These are phyloP conservation scores for Oryzias sinensis DNA, from an alignment of 2,797 vertebrate genomes.

Conservation along the genomic window DNA sequence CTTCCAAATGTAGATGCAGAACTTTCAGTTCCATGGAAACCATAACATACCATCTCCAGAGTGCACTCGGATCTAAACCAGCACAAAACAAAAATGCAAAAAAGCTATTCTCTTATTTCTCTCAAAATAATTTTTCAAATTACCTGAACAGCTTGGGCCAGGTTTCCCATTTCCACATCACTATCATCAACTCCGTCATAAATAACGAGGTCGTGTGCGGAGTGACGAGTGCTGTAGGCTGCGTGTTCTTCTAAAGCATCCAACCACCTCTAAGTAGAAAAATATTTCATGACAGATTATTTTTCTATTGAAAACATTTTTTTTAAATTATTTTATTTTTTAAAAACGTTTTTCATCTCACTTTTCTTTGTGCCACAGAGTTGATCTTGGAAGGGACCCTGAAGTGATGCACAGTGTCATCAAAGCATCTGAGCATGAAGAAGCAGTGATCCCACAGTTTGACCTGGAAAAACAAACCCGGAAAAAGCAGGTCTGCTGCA, in stretches of 20 bases:
- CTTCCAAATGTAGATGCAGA: no score
- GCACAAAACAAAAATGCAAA: neutral
- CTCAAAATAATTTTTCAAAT: neutral
- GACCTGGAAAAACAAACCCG: constrained; percentile 64
- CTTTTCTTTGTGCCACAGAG: constrained; percentile 83
- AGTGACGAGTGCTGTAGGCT: constrained; percentile 83
- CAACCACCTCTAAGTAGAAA: constrained; percentile 82
- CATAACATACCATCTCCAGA: no score
- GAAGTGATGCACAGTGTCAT: constrained; percentile 85
- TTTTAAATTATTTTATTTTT: neutral
- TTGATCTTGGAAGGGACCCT: constrained; percentile 81
- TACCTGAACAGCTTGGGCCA: constrained; percentile 84
- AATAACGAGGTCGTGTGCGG: constrained; percentile 73
- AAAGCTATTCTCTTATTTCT: neutral
- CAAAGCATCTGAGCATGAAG: constrained; percentile 88
- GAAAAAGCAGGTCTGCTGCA: constrained; percentile 5
- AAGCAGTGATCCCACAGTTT: constrained; percentile 87
- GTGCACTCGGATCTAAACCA: no score
- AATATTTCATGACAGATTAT: constrained; percentile 6
- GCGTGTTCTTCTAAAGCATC: constrained; percentile 88
- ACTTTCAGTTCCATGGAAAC: no score
- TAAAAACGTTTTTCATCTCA: constrained; percentile 55
- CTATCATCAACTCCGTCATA: constrained; percentile 67
- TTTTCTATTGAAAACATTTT: neutral
- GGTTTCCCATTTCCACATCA: constrained; percentile 60